Evolutionary conservation across 1,140 invertebrate species (phyloP).

Genomic region (Drusus annulatus): DNA sequence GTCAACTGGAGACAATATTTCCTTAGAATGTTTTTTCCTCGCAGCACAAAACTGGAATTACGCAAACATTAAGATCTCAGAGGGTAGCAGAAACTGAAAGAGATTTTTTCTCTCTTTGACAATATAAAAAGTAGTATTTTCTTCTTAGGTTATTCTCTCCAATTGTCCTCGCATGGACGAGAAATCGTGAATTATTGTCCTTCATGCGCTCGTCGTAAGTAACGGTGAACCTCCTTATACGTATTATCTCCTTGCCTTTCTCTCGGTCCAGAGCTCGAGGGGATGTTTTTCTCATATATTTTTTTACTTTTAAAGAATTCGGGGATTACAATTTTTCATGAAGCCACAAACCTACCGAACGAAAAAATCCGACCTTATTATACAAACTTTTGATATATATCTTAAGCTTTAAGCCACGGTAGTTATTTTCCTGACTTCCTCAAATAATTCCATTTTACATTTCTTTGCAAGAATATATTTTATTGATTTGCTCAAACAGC

Average conservation of each 20-base stretch:
- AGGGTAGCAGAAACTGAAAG: constrained; percentile 15
- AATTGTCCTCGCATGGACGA: constrained; percentile 58
- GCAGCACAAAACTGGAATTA: neutral
- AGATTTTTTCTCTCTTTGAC: constrained; percentile 36
- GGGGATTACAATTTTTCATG: neutral
- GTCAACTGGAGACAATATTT: neutral
- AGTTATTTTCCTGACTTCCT: too few species aligned
- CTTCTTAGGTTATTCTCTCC: constrained; percentile 50
- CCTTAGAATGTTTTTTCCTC: constrained; percentile 26
- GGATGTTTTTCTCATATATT: constrained; percentile 10
- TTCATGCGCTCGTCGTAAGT: constrained; percentile 57
- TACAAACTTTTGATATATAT: too few species aligned
- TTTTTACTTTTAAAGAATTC: constrained; percentile 16
- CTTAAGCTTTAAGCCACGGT: too few species aligned
- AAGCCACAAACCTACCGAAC: constrained; percentile 6
- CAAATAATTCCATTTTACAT: too few species aligned
- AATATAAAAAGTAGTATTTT: constrained; percentile 41
- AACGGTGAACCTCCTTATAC: constrained; percentile 57
- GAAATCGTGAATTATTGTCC: constrained; percentile 59
- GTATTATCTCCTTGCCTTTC: neutral
- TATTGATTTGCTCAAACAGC: neutral
- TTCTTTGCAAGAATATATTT: too few species aligned
- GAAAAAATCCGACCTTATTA: too few species aligned
- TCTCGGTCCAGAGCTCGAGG: neutral
- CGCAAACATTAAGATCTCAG: constrained; percentile 38